Conservation (phyloP, 2,113 vertebrate genomes). For the Pipa parva region DNA sequence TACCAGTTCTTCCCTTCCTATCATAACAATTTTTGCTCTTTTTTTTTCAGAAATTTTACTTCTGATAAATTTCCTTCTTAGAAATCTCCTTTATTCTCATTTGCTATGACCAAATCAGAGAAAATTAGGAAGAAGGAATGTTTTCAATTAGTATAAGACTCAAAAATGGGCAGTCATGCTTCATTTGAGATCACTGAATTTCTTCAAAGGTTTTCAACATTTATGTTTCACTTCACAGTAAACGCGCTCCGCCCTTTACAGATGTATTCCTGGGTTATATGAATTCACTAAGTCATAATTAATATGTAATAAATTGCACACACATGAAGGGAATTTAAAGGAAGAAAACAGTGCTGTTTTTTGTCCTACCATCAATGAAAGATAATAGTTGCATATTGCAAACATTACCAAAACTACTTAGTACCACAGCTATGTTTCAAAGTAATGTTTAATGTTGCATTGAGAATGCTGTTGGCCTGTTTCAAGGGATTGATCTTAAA, state of each 20-base stretch:
- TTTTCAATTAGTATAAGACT: conserved; percentile 20
- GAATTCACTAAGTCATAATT: conserved; percentile 7
- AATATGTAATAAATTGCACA: conserved; percentile 24
- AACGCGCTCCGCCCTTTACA: conserved; percentile 13
- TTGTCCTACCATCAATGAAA: neutral
- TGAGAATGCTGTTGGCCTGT: too few species aligned
- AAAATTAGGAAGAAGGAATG: conserved; percentile 20
- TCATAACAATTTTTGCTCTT: too few species aligned
- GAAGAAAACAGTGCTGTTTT: neutral
- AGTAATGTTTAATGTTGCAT: neutral
- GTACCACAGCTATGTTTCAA: neutral
- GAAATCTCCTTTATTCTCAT: too few species aligned
- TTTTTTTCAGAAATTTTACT: too few species aligned
- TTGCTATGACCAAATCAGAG: neutral
- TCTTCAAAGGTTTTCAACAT: conserved; percentile 29
- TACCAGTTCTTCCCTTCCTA: too few species aligned
- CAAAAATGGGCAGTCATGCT: conserved; percentile 13
- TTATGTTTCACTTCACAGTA: conserved; percentile 20
- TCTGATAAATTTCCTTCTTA: too few species aligned
- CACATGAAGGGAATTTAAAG: conserved; percentile 10
- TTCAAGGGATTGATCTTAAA: neutral
- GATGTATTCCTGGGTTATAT: conserved; percentile 15
- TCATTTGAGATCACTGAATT: conserved; percentile 16
- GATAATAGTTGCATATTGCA: neutral
- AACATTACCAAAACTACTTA: neutral